Percentiles rank a stretch among this genome's conserved stretches.
Conservation (phyloP, 64 coral and sea anemone species). For the Stichodactyla helianthus region DNA sequence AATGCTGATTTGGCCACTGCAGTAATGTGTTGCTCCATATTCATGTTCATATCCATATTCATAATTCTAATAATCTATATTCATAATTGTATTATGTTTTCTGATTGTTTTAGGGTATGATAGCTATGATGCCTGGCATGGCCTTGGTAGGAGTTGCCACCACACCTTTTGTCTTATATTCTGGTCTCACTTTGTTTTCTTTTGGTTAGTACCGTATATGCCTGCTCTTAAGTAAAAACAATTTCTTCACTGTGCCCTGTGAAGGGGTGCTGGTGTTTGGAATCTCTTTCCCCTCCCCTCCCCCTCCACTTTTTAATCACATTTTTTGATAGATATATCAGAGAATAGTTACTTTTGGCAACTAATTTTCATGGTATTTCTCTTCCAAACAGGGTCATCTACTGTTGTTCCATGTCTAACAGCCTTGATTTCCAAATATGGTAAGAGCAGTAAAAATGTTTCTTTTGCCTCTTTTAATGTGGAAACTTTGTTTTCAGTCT, state of each 20-base stretch:
- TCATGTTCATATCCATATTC: no score
- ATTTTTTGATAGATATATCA: no score
- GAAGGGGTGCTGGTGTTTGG: no score
- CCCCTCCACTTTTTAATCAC: no score
- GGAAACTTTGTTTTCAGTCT: no score
- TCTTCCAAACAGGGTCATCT: constrained; percentile 54
- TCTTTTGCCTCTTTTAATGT: no score
- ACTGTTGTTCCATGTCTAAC: constrained; percentile 89
- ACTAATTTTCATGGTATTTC: not conserved
- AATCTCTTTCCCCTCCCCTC: no score
- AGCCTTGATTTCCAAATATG: constrained; percentile 84
- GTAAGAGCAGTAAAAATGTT: constrained; percentile 24
- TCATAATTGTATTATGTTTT: not conserved
- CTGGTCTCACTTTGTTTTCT: constrained; percentile 76
- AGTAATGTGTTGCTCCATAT: no score
- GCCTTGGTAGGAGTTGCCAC: constrained; percentile 74
- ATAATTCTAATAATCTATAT: no score
- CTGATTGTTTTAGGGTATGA: constrained; percentile 57
- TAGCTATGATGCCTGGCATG: constrained; percentile 89
- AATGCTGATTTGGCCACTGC: no score
- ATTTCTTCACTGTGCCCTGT: not conserved
- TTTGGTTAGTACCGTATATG: constrained; percentile 58
- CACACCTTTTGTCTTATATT: constrained; percentile 63
- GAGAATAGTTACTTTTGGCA: not conserved
- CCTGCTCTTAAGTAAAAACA: not conserved